Evolutionary conservation across 2,888 invertebrate species (phyloP).

Genomic region (Ischnus inquisitorius): DNA sequence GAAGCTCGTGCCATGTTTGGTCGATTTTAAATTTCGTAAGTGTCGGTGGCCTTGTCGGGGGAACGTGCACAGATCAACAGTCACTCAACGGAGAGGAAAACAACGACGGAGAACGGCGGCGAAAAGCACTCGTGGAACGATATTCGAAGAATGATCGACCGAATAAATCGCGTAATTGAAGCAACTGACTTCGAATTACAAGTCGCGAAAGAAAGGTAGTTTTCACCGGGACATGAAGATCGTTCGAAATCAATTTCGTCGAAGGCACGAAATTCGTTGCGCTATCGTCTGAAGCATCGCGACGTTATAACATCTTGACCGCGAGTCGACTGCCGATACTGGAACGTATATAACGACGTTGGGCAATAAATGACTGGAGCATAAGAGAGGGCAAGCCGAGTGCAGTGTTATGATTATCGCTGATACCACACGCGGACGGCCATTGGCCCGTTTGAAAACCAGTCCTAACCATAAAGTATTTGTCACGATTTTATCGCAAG

Average conservation of each 20-base stretch:
- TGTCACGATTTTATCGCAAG: too few species aligned
- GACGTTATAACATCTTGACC: not conserved
- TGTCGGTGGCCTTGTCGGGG: not conserved
- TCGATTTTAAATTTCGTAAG: not conserved
- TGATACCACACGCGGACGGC: not conserved
- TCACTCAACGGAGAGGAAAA: not conserved
- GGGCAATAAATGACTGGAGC: not conserved
- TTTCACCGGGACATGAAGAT: slow-evolving; percentile 11
- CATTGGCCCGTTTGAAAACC: too few species aligned
- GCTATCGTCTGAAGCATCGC: slow-evolving; percentile 1
- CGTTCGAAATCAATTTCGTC: not conserved
- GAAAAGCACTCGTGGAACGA: not conserved
- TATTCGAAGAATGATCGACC: too few species aligned
- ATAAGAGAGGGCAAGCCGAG: slow-evolving; percentile 1
- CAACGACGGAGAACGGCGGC: not conserved
- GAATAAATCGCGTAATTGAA: slow-evolving; percentile 73
- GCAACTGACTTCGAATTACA: slow-evolving; percentile 77
- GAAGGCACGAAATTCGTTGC: not conserved
- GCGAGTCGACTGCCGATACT: not conserved
- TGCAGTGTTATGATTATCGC: not conserved
- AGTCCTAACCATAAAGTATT: too few species aligned
- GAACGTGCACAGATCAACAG: not conserved
- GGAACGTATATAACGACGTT: too few species aligned
- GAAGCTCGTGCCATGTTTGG: slow-evolving; percentile 47
- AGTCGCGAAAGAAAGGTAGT: not conserved